Conservation (phyloP, 2,113 vertebrate species). For the Dasyprocta punctata region DNA sequence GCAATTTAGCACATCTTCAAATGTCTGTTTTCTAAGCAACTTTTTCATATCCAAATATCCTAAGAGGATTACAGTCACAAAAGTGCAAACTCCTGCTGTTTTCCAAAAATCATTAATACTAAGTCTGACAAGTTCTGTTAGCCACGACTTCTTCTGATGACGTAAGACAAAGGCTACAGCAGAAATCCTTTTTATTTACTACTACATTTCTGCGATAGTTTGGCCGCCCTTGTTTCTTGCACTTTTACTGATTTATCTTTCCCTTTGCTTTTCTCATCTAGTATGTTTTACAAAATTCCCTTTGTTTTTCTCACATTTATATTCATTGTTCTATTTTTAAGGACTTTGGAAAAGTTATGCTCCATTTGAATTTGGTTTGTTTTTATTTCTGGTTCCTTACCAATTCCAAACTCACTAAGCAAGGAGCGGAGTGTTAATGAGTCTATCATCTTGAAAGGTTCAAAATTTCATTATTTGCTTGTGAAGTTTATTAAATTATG, state of each 20-base stretch:
- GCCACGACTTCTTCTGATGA: not conserved
- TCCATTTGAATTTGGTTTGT: conserved; percentile 21
- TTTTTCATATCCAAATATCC: not conserved
- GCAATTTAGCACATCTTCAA: not conserved
- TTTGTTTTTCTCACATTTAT: not conserved
- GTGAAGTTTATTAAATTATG: not conserved
- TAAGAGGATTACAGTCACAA: not conserved
- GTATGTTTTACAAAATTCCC: not conserved
- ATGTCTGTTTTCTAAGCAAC: not conserved
- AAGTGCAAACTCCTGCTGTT: not conserved
- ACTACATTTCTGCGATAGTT: not conserved
- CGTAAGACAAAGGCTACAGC: not conserved
- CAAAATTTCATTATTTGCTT: not conserved
- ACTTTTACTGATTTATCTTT: not conserved
- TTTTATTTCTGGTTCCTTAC: conserved; percentile 27
- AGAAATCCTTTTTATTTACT: not conserved
- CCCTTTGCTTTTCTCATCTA: not conserved
- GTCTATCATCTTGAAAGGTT: not conserved
- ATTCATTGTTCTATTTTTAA: not conserved
- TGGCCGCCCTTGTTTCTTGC: not conserved
- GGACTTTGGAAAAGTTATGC: not conserved
- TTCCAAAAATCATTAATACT: not conserved
- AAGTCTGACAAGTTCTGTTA: not conserved
- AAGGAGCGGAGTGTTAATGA: not conserved
- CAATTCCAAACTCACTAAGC: not conserved